A percentile compares a stretch with the other conserved stretches of the same genome.
These are phyloP conservation scores for Manis pentadactyla DNA, from an alignment of 2,797 vertebrate species.

Conservation along the genomic window DNA sequence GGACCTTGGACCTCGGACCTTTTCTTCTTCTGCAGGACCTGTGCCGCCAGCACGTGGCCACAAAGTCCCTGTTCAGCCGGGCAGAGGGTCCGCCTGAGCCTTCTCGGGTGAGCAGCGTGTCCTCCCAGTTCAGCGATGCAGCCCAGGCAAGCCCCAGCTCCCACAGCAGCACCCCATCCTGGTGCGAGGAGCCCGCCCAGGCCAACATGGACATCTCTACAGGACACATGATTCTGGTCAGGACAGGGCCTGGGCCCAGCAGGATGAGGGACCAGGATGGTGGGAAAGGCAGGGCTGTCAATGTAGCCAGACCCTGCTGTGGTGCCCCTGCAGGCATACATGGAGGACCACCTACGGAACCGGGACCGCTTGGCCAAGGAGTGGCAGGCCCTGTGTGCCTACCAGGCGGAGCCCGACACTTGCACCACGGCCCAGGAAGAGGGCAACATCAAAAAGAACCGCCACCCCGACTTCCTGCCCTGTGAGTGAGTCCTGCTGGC, in stretches of 20 bases:
- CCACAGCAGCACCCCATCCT: slow-evolving; percentile 98
- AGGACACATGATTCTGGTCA: slow-evolving; percentile 99
- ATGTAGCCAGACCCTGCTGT: slow-evolving; percentile 1
- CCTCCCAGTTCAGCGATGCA: slow-evolving; percentile 97
- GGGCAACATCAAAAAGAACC: slow-evolving; percentile 94
- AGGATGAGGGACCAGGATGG: neutral
- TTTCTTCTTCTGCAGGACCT: slow-evolving; percentile 90
- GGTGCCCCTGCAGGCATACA: slow-evolving; percentile 91
- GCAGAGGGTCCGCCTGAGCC: slow-evolving; percentile 88
- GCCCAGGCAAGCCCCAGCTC: slow-evolving; percentile 97
- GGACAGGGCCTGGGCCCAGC: slow-evolving; percentile 47
- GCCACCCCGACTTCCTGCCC: slow-evolving; percentile 93
- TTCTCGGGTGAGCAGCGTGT: slow-evolving; percentile 96
- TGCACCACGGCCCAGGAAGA: slow-evolving; percentile 90
- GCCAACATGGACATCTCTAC: slow-evolving; percentile 99
- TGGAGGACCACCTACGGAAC: slow-evolving; percentile 98
- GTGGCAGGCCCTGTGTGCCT: slow-evolving; percentile 97
- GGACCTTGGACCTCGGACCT: neutral
- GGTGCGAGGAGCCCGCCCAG: slow-evolving; percentile 98
- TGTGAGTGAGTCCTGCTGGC: slow-evolving; percentile 89
- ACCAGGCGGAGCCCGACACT: slow-evolving; percentile 96
- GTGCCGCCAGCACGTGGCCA: slow-evolving; percentile 98
- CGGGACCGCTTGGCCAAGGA: slow-evolving; percentile 96
- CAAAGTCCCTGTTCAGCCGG: slow-evolving; percentile 94
- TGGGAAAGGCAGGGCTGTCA: neutral